These are phyloP conservation scores for Meteorus sp. DNA, from an alignment of 1,140 invertebrate species.

Conservation along the genomic window DNA sequence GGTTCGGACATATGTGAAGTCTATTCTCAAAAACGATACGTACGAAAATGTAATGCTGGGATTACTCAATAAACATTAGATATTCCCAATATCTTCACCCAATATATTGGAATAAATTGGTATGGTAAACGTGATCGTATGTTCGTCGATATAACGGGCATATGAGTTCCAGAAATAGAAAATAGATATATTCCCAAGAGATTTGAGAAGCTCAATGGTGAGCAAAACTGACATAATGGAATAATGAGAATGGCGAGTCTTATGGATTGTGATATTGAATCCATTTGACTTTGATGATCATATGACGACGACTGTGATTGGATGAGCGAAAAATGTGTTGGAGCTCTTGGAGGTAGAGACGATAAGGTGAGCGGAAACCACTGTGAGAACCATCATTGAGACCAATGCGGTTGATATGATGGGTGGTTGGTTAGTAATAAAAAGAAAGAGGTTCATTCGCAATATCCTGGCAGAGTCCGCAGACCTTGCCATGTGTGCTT, in stretches of 20 bases:
- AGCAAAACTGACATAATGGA: no score
- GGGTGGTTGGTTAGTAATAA: conserved; percentile 21
- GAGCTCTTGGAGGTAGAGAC: conserved; percentile 12
- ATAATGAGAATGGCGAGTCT: no score
- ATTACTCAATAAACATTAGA: conserved; percentile 16
- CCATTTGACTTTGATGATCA: no score
- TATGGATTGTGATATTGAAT: no score
- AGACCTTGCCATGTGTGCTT: conserved; percentile 56
- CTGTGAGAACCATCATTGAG: not conserved
- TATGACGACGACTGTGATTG: conserved; percentile 18
- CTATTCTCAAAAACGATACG: not conserved
- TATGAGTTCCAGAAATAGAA: no score
- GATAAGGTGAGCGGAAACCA: no score
- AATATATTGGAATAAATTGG: no score
- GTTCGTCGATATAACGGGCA: no score
- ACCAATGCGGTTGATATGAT: conserved; percentile 9
- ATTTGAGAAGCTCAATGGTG: no score
- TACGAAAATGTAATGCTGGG: conserved; percentile 10
- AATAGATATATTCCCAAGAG: no score
- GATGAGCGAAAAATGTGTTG: conserved; percentile 16
- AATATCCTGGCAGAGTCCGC: conserved; percentile 56
- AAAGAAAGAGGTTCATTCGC: conserved; percentile 42
- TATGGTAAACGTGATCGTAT: no score
- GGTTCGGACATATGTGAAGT: no score
- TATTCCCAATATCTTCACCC: not conserved